Evolutionary conservation across 2,888 invertebrate species (phyloP), one percentile per base, ranked within the genome.

Genomic region (Plagodis pulveraria): DNA sequence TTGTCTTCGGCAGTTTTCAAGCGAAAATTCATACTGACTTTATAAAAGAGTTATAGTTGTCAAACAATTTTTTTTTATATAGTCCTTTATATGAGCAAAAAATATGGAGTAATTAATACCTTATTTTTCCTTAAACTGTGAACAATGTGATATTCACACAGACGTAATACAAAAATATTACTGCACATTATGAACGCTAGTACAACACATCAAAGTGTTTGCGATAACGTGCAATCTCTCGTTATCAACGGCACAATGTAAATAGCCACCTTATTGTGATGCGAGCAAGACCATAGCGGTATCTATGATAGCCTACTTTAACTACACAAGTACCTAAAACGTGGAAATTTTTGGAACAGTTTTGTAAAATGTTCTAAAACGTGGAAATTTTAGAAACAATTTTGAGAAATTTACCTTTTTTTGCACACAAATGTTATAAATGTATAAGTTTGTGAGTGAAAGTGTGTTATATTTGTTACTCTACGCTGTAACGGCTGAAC

Each of bases 221-320:
- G 54, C 59, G 61, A 61, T 65, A 67, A 56, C 42, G 47, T 33
- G 54, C 65, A 71, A 71, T 69, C 67, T 69, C 41, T 43, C 34
- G 48, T 67, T 69, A 59, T 74, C 71, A 73, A 69, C 69, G 50
- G 42, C 56, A 58, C 68, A 69, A 74, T 71, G 77, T 71, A 65
- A 74, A 74, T 68, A 73, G 65, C 66, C 62, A 57, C 62, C 61
- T 67, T 67, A 67, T 71, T 69, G 69, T 71, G 72, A 73, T 74
- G 70, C 58, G 65, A 6, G 10, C 22, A 0, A 66, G 58, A 71
- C 67, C 62, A 55, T 67, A 66, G 54, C 68, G 60, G 65, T 73
- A 71, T 74, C 66, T 54, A 41, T 62, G 74, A 74, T 75, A 75
- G 63, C 72, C 67, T 56, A 69, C 52, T 63, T 67, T 45, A 54